Evolutionary conservation across 2,888 invertebrate species (phyloP).

Genomic region (Vanessa cardui): DNA sequence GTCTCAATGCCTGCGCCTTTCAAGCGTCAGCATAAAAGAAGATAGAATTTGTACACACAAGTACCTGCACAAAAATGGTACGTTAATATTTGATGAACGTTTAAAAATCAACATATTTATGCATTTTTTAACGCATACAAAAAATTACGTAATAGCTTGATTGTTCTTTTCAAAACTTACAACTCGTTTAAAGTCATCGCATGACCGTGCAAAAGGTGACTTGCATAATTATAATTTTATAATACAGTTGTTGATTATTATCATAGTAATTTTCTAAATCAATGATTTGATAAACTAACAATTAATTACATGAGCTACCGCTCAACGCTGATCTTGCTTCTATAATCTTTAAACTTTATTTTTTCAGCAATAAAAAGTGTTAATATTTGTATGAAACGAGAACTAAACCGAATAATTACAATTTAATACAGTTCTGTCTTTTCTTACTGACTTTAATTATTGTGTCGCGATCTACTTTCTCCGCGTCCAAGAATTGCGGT

Average conservation of each 20-base stretch:
- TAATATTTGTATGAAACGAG: neutral
- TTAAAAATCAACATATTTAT: neutral
- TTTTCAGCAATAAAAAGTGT: neutral
- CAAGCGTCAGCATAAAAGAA: too few species aligned
- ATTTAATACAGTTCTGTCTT: neutral
- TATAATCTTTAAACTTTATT: neutral
- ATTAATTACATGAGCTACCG: slow-evolving; percentile 6
- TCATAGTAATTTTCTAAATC: neutral
- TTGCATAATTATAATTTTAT: neutral
- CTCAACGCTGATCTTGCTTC: neutral
- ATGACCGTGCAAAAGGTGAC: neutral
- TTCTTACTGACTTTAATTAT: neutral
- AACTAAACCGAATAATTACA: neutral
- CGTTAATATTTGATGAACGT: too few species aligned
- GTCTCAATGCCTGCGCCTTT: too few species aligned
- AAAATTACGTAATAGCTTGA: too few species aligned
- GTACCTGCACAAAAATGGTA: too few species aligned
- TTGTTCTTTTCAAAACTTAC: neutral
- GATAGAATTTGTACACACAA: too few species aligned
- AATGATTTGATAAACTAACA: neutral
- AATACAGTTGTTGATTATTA: neutral
- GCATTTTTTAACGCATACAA: too few species aligned
- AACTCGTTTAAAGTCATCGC: neutral
- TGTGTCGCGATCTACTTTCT: slow-evolving; percentile 1
- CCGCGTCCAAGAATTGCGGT: neutral